Conservation (phyloP, 2,797 vertebrate species). For the Sebastes trivittatus region DNA sequence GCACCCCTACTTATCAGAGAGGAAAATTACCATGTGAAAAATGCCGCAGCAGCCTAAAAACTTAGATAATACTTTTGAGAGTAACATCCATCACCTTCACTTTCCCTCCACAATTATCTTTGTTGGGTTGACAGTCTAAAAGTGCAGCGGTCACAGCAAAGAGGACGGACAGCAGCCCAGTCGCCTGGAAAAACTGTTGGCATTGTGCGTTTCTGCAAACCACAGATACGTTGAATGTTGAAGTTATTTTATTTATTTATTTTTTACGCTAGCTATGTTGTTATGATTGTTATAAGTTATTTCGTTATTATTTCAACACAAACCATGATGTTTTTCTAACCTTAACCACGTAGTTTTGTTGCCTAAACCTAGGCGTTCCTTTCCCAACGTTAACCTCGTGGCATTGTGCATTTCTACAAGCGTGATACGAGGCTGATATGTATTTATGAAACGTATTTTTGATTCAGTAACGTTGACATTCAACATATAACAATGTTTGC, state of each 20-base stretch:
- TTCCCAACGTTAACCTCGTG: too few species aligned
- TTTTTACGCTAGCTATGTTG: neutral
- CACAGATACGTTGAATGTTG: neutral
- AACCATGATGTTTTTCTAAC: too few species aligned
- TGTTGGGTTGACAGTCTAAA: conserved; percentile 36
- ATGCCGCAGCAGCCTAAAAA: conserved; percentile 34
- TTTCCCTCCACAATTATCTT: conserved; percentile 12
- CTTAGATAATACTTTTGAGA: conserved; percentile 50
- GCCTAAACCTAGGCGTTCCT: too few species aligned
- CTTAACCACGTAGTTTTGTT: too few species aligned
- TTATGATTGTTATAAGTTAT: too few species aligned
- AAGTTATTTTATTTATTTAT: neutral
- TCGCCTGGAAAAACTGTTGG: neutral
- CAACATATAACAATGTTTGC: too few species aligned
- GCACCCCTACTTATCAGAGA: conserved; percentile 34
- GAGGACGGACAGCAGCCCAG: neutral
- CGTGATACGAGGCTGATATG: too few species aligned
- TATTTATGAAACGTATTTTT: too few species aligned
- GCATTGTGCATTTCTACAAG: too few species aligned
- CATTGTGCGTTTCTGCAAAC: neutral
- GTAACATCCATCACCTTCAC: conserved; percentile 58
- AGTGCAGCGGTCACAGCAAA: conserved; percentile 17
- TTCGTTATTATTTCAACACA: too few species aligned
- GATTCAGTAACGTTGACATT: too few species aligned
- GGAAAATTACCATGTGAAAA: conserved; percentile 58